Conservation (phyloP, 2,888 invertebrate genomes). For the Drosophila anomelani region DNA sequence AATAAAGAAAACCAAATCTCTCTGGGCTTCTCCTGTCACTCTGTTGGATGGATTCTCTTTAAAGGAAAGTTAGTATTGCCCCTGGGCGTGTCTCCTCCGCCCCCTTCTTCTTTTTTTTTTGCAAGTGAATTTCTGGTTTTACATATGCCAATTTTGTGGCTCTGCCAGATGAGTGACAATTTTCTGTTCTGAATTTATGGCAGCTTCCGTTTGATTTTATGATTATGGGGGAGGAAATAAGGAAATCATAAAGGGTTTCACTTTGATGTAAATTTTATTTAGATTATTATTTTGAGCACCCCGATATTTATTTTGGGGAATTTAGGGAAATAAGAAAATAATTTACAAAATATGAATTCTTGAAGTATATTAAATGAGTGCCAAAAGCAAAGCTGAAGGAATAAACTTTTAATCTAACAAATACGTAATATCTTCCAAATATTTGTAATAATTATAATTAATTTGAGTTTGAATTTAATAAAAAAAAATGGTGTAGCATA, state of each 20-base stretch:
- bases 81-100: constrained; percentile 12
- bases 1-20: constrained; percentile 16
- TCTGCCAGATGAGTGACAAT: constrained; percentile 10
- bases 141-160: constrained; percentile 1
- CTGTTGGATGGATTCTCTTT: constrained; percentile 35
- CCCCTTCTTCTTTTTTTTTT: neutral
- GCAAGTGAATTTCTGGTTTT: constrained; percentile 8
- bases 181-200: neutral
- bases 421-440: too few species aligned
- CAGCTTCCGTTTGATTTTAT: neutral
- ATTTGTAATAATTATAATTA: neutral
- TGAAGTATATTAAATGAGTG: neutral
- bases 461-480: neutral
- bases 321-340: too few species aligned
- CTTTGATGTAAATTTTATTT: too few species aligned
- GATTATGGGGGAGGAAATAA: neutral
- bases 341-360: neutral
- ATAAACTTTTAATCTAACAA: neutral
- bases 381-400: neutral
- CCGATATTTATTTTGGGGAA: too few species aligned
- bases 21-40: constrained; percentile 37
- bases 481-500: too few species aligned
- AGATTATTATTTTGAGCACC: neutral
- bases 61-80: constrained; percentile 50
- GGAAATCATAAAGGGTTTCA: neutral